A percentile compares a stretch with the other conserved stretches of the same genome.
Evolutionary conservation across 2,888 invertebrate species (phyloP).

Genomic region (Erpobdella octoculata): DNA sequence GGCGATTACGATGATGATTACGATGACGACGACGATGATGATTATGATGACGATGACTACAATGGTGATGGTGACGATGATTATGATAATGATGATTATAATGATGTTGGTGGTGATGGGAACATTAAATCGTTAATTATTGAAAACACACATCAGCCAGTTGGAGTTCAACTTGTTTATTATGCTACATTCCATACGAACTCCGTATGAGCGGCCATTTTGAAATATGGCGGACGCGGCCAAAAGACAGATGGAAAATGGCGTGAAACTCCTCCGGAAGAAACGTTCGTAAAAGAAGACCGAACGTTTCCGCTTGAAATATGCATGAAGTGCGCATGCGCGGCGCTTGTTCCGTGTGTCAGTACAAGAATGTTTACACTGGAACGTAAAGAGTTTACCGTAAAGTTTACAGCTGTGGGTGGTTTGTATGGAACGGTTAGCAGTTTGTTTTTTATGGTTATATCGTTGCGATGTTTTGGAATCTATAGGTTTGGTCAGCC

Average conservation of each 20-base stretch:
- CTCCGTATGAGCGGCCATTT: no score
- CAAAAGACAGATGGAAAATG: conserved; percentile 20
- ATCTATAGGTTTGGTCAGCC: no score
- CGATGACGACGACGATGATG: background rate
- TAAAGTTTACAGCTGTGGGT: background rate
- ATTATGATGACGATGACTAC: background rate
- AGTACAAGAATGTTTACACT: conserved; percentile 6
- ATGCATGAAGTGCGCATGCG: conserved; percentile 19
- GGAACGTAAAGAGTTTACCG: background rate
- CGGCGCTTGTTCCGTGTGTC: background rate
- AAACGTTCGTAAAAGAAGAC: conserved; percentile 23
- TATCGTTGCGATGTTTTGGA: no score
- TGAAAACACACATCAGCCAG: background rate
- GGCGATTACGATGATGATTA: background rate
- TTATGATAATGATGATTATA: background rate
- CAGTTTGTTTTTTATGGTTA: no score
- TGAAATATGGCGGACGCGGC: conserved; percentile 22
- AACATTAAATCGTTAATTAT: background rate
- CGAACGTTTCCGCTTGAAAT: conserved; percentile 15
- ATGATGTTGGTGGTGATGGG: background rate
- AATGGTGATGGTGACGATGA: conserved; percentile 9
- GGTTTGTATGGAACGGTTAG: no score
- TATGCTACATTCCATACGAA: no score
- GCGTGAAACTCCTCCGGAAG: conserved; percentile 16
- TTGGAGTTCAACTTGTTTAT: background rate